Conservation (phyloP, 2,113 vertebrate genomes). For the Leptobrachium leishanense region DNA sequence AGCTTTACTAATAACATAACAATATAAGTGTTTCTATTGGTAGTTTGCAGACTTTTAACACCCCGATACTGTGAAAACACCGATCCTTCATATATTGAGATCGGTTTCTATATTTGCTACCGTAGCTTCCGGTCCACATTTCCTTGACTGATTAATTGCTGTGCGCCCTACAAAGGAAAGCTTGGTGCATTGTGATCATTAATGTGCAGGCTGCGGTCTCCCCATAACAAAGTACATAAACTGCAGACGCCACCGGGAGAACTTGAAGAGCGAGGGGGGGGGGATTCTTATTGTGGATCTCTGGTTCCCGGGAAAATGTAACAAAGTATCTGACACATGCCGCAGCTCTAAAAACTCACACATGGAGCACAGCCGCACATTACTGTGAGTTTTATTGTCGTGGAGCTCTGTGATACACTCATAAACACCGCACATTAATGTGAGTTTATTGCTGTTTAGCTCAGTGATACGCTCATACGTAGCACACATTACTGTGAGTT, state of each 20-base stretch:
- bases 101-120: neutral
- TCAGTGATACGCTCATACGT: too few species aligned
- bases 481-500: too few species aligned
- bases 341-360: too few species aligned
- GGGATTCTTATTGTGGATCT: too few species aligned
- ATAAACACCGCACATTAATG: too few species aligned
- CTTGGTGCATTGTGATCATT: neutral
- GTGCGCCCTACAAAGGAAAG: neutral
- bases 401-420: too few species aligned
- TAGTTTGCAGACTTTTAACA: neutral
- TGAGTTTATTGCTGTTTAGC: too few species aligned
- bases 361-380: too few species aligned
- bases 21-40: conserved; percentile 27
- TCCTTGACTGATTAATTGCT: conserved; percentile 3
- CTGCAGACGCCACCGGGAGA: too few species aligned
- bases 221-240: neutral
- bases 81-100: neutral
- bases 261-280: neutral
- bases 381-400: too few species aligned
- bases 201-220: conserved; percentile 6
- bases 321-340: too few species aligned
- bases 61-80: conserved; percentile 9
- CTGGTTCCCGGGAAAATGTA: too few species aligned
- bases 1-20: conserved; percentile 7
- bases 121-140: neutral